A percentile compares a stretch with the other conserved stretches of the same genome.
Evolutionary conservation across 1,140 invertebrate genomes (phyloP).

Genomic region (Andrena cerasifolii): DNA sequence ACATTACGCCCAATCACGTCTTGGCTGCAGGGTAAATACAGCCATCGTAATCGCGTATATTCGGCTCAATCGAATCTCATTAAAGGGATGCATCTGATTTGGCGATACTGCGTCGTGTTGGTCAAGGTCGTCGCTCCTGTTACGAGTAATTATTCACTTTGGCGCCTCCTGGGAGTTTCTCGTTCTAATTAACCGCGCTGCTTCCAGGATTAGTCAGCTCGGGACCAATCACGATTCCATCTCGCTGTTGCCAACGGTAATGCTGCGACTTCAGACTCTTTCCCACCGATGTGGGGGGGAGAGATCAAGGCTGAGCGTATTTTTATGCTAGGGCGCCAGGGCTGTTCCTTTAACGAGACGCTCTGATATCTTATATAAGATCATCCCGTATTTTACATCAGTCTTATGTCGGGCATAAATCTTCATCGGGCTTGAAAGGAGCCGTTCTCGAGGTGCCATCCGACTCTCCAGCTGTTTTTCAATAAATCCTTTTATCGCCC

Average conservation of each 20-base stretch:
- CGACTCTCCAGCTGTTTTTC: not conserved
- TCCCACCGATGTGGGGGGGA: too few relatives aligned
- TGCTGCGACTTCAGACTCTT: not conserved
- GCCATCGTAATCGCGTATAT: not conserved
- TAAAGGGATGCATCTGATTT: constrained; percentile 23
- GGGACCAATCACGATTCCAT: constrained; percentile 21
- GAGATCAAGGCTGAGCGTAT: not conserved
- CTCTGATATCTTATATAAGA: not conserved
- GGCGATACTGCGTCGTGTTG: not conserved
- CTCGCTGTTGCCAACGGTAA: not conserved
- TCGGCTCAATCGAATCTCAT: not conserved
- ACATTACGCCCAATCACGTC: not conserved
- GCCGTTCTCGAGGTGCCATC: not conserved
- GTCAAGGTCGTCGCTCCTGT: not conserved
- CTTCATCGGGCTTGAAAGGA: not conserved
- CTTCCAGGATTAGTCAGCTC: not conserved
- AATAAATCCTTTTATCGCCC: constrained; percentile 14
- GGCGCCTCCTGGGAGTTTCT: constrained; percentile 15
- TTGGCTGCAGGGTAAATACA: not conserved
- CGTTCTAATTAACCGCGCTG: constrained; percentile 2
- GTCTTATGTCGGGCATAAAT: not conserved
- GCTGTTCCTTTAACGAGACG: not conserved
- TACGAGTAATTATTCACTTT: constrained; percentile 38
- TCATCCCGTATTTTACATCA: not conserved
- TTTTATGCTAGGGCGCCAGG: not conserved